Evolutionary conservation across 2,888 invertebrate genomes (phyloP).

Genomic region (Athetis lepigone): DNA sequence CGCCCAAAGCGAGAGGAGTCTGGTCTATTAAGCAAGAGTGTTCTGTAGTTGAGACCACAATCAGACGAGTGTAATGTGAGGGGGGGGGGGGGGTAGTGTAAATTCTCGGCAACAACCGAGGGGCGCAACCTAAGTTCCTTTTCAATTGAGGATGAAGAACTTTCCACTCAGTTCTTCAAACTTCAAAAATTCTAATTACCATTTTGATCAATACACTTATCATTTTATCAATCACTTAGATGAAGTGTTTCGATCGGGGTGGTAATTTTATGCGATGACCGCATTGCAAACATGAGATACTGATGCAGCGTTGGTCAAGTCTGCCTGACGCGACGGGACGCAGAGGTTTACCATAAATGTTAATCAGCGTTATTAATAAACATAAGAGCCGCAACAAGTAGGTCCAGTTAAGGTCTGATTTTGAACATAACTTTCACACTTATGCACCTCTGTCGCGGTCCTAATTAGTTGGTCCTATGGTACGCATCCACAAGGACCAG

Average conservation of each 20-base stretch:
- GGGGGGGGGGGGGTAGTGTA: no score
- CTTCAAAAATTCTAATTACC: background rate
- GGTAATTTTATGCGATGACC: slow-evolving; percentile 48
- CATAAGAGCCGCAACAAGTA: slow-evolving; percentile 36
- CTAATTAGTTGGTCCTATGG: slow-evolving; percentile 26
- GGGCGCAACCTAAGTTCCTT: no score
- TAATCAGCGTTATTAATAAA: slow-evolving; percentile 49
- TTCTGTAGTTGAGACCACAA: no score
- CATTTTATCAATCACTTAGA: no score
- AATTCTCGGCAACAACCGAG: no score
- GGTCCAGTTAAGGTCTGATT: slow-evolving; percentile 32
- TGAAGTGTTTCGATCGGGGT: no score
- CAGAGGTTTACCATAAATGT: slow-evolving; percentile 46
- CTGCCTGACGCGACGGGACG: slow-evolving; percentile 32
- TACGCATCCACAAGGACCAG: slow-evolving; percentile 22
- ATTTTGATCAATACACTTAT: slow-evolving; percentile 19
- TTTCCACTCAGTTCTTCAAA: no score
- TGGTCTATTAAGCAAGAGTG: no score
- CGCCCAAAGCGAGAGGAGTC: no score
- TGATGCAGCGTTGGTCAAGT: slow-evolving; percentile 4
- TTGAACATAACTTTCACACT: slow-evolving; percentile 48
- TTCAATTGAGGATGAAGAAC: no score
- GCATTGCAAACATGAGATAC: slow-evolving; percentile 18
- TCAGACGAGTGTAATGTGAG: no score
- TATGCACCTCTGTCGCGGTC: slow-evolving; percentile 6